Evolutionary conservation across 2,113 vertebrate genomes (phyloP), one percentile per base, ranked within the genome.

Genomic region (Acanthisitta chloris): DNA sequence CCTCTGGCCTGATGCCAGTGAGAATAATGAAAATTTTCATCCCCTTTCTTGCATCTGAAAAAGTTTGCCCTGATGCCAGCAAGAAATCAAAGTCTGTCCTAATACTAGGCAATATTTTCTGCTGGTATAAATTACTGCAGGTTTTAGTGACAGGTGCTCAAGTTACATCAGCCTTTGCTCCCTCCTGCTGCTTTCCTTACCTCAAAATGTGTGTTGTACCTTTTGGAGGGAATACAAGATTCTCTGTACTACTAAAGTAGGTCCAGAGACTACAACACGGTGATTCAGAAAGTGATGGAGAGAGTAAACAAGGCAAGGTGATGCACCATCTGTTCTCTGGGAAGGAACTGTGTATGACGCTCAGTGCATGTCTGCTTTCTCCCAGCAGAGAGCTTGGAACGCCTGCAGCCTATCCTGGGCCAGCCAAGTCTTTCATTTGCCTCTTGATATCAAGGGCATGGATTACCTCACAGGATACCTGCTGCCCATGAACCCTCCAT

Each of bases 281-380:
- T 76, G 92, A 76, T 69, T 81, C 73, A 86, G 76, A 86, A 84
- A 93, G 62, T 95, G 89, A 95, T 94, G 88, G 81, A 95, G 78
- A 95, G 64, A 45, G 28, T 82, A 78, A 83, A 55, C 55, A 90
- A 87, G 55, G 57, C 77, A 86, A 92, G 73, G 66, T 42, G 81
- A 94, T 36, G 19, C 25, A 49, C 81, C 96, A 93, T 95, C 96
- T 95, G 95, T 74, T 96, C 77, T 66, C 80, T 61, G 61, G n/a
- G 49, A 91, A 79, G 69, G 66, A 58, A 61, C 79, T 24, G 57
- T 52, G 25, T 36, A 62, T 8, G 70, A 20, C 4, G 33, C 86
- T 81, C 51, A 8, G 36, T 21, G 31, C 17, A 0, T 0, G 4
- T 62, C 78, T 74, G 91, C 45, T 58, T 55, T 73, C 42, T 72